Evolutionary conservation across 2,113 vertebrate species (phyloP).

Genomic region (Saguinus imperator): DNA sequence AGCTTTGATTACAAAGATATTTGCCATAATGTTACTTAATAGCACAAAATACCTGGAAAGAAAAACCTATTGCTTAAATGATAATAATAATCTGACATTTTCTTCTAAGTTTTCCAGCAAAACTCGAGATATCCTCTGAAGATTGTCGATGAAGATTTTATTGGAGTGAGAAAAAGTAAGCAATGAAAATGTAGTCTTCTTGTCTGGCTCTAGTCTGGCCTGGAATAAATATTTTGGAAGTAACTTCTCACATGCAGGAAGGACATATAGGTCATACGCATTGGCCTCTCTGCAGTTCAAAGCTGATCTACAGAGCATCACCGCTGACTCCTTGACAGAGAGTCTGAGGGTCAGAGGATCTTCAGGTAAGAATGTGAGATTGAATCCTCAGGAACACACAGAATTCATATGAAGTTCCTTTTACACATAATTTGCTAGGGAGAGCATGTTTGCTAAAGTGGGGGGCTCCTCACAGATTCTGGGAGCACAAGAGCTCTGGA

Average conservation of each 20-base stretch:
- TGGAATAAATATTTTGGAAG: too few species aligned
- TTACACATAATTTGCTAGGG: neutral
- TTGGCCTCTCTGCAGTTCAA: fast-evolving
- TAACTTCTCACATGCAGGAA: fast-evolving
- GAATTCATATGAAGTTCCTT: too few species aligned
- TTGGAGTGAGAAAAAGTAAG: neutral
- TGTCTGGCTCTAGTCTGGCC: fast-evolving
- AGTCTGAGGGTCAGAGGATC: neutral
- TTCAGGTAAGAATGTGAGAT: neutral
- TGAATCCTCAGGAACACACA: neutral
- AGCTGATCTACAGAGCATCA: too few species aligned
- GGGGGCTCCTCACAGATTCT: neutral
- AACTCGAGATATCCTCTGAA: neutral
- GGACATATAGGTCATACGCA: fast-evolving
- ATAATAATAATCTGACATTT: neutral
- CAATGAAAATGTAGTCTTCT: neutral
- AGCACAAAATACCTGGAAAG: neutral
- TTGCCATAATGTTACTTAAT: neutral
- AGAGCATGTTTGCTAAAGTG: neutral
- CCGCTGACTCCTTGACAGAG: neutral
- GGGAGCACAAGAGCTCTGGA: neutral
- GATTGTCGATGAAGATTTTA: neutral
- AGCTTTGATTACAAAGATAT: neutral
- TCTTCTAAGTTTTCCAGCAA: neutral
- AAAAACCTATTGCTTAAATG: neutral